These are phyloP conservation scores for Nannoperca obscura DNA, from an alignment of 2,797 vertebrate species.

Conservation along the genomic window DNA sequence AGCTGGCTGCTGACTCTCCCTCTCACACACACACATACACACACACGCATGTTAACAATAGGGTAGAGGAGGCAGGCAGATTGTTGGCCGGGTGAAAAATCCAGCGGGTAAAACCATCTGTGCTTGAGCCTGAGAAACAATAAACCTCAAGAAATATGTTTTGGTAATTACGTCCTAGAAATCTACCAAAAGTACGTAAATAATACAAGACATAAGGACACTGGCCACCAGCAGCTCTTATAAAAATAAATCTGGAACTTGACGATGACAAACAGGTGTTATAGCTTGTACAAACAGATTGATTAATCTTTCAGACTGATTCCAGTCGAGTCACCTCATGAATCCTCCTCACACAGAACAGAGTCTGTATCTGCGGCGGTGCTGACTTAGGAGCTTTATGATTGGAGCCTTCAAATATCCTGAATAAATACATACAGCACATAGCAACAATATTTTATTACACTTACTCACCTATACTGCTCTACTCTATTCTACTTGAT, in stretches of 20 bases:
- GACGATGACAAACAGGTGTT: neutral
- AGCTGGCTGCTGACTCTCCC: constrained; percentile 30
- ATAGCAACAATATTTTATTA: constrained; percentile 14
- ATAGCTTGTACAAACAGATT: neutral
- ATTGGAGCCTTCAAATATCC: constrained; percentile 40
- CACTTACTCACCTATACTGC: neutral
- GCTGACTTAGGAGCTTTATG: constrained; percentile 19
- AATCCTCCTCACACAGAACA: constrained; percentile 24
- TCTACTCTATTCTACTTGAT: neutral
- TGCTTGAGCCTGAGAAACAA: neutral
- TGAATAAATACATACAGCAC: constrained; percentile 19
- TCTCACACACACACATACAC: neutral
- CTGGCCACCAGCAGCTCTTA: neutral
- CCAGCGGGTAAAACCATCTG: constrained; percentile 24
- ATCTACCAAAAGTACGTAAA: neutral
- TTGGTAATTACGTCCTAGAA: neutral
- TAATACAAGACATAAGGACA: neutral
- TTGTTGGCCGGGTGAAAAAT: neutral
- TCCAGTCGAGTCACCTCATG: neutral
- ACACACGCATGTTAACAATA: neutral
- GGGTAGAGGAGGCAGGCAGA: constrained; percentile 3
- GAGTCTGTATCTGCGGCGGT: constrained; percentile 15
- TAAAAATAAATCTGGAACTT: neutral
- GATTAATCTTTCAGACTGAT: constrained; percentile 11
- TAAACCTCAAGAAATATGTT: constrained; percentile 14